Conservation (phyloP, 2,113 vertebrate species). For the Hemicordylus capensis region DNA sequence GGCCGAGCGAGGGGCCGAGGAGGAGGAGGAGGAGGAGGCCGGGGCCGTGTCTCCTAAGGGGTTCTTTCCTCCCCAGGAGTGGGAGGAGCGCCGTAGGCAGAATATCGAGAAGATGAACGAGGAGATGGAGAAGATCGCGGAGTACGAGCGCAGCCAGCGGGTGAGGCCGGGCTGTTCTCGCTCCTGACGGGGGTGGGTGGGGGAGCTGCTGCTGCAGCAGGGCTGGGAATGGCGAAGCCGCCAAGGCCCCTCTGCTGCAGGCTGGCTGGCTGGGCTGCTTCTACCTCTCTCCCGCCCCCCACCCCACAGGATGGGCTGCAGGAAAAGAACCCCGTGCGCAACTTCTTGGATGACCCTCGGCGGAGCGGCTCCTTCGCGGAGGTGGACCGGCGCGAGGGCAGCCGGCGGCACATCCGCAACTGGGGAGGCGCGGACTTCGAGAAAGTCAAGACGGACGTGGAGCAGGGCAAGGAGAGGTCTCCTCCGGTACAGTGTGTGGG, state of each 20-base stretch:
- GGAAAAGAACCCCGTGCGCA: conserved; percentile 86
- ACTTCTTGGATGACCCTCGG: conserved; percentile 91
- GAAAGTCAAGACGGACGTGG: conserved; percentile 84
- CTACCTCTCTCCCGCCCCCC: fast-evolving
- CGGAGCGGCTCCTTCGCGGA: conserved; percentile 78
- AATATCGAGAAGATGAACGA: conserved; percentile 96
- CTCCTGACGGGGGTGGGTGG: fast-evolving
- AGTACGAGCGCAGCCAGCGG: conserved; percentile 88
- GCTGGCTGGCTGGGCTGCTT: fast-evolving
- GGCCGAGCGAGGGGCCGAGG: fast-evolving
- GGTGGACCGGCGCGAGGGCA: conserved; percentile 86
- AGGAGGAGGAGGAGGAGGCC: background rate
- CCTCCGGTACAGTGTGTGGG: conserved; percentile 17
- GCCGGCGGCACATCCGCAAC: conserved; percentile 88
- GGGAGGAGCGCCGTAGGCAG: conserved; percentile 90
- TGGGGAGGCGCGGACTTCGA: conserved; percentile 95
- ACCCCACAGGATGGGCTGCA: conserved; percentile 71
- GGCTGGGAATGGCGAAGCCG: fast-evolving
- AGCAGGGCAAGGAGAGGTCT: conserved; percentile 83
- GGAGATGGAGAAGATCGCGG: conserved; percentile 92
- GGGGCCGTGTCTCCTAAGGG: fast-evolving
- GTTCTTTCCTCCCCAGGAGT: conserved; percentile 74
- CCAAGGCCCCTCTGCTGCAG: background rate
- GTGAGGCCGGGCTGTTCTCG: conserved; percentile 62
- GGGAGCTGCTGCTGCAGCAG: fast-evolving